phyloP scores from a whole-genome alignment of 1,140 invertebrate species.

The Limonius californicus region DNA sequence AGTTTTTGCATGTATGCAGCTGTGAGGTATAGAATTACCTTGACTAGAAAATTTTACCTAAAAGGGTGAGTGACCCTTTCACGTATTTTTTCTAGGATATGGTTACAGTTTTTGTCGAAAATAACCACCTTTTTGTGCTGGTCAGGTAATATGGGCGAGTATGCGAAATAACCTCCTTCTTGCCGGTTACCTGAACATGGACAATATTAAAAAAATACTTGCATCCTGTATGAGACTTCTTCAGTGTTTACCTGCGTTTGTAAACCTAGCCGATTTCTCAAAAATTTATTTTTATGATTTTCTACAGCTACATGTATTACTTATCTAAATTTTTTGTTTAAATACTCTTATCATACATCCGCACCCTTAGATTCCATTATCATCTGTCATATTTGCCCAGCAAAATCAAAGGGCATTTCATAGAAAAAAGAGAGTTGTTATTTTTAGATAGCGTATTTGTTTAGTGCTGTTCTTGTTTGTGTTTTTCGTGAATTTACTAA shows the following conservation, averaged over 20 bases:
- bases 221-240: background rate
- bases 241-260: no score
- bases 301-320: no score
- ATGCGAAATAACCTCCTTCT: background rate
- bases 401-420: conserved; percentile 40
- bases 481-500: conserved; percentile 34
- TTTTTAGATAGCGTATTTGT: conserved; percentile 44
- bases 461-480: conserved; percentile 37
- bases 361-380: conserved; percentile 38
- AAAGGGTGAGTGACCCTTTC: conserved; percentile 26
- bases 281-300: no score
- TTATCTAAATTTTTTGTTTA: background rate
- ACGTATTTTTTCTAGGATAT: conserved; percentile 13
- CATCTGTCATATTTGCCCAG: conserved; percentile 40
- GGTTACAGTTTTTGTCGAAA: conserved; percentile 17
- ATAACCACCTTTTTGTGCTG: conserved; percentile 20
- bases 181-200: background rate
- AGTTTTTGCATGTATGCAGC: conserved; percentile 26
- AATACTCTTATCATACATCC: conserved; percentile 39
- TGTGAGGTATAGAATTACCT: conserved; percentile 25
- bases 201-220: background rate
- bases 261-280: no score
- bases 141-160: background rate
- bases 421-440: conserved; percentile 44
- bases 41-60: conserved; percentile 19